phyloP scores from a whole-genome alignment of 2,113 vertebrate species.

The Gavia stellata region DNA sequence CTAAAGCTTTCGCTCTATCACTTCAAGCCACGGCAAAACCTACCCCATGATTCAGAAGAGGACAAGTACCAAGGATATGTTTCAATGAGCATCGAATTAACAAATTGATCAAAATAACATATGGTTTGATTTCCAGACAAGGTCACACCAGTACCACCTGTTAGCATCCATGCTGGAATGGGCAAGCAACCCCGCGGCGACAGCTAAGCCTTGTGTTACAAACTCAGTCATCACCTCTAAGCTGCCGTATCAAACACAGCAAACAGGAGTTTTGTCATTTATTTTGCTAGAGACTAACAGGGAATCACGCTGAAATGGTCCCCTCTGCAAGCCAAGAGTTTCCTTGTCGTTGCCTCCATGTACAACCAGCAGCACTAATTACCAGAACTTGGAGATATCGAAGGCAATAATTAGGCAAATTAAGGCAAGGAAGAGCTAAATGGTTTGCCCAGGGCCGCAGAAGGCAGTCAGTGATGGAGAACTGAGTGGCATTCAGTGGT shows the following conservation, averaged over 20 bases:
- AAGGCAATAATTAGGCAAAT: not conserved
- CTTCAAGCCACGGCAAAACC: not conserved
- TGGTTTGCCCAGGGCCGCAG: not conserved
- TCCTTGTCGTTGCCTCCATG: not conserved
- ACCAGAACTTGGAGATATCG: not conserved
- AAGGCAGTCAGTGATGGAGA: not conserved
- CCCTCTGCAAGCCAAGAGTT: not conserved
- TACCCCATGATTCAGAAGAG: not conserved
- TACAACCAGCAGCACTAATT: not conserved
- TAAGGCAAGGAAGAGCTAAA: not conserved
- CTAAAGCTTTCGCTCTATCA: not conserved
- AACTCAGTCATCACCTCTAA: not conserved
- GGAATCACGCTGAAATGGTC: not conserved
- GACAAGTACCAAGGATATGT: not conserved
- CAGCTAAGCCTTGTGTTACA: not conserved
- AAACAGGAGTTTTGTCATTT: not conserved
- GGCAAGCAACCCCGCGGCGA: rapidly evolving
- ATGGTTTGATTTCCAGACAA: not conserved
- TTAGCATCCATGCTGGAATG: not conserved
- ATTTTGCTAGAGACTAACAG: not conserved
- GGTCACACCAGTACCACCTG: not conserved
- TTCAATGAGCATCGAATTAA: not conserved
- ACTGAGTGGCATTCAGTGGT: not conserved
- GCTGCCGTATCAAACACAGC: not conserved
- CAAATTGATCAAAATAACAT: not conserved